Base-by-base conservation (phyloP, 2,113 vertebrate genomes). In the Ceyx margarethae region DNA sequence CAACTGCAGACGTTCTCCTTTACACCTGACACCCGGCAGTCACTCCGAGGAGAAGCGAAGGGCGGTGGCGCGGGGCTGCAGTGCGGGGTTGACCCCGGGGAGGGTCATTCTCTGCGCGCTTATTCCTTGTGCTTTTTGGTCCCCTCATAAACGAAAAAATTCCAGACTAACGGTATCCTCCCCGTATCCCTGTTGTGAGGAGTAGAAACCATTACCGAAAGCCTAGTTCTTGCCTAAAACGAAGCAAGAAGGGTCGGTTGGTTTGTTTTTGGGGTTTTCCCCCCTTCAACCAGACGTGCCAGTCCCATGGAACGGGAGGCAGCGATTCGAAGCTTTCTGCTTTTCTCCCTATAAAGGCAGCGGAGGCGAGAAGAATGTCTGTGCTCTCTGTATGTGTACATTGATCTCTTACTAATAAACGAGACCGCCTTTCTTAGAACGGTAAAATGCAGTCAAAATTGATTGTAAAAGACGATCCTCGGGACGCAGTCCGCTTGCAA, bases 271-370 rank as follows among this genome's bases (percentile, higher is more conserved):
- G 37, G 37, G 37, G 19, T 9, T 35, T 74, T 25, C 5, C 9
- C 35, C 4, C 2, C 0, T 51, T 51, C 10, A 23, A 45, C 31
- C n/a, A 5, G 10, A 6, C 0, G 0, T 7, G 0, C 9, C 22
- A 14, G 37, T 23, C 23, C 15, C 18, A 15, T 11, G 10, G 13
- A 28, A 23, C 3, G 1, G 31, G 51, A 9, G 7, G 12, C 61
- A 60, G 28, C 0, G 4, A 62, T 13, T 77, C 53, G 2, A 20
- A 31, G 6, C 26, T 5, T 8, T 9, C 3, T 3, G 15, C 5
- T 54, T 53, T 73, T 40, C 17, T 25, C 28, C 53, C 19, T 28
- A 22, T 17, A 31, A 50, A 77, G 64, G 10, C 35, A 43, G 15
- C 1, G 6, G 43, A 62, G 35, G 3, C 2, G 9, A 64, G 83